Base-by-base conservation (phyloP, 2,888 invertebrate genomes). In the Tetheella fluctuosa region DNA sequence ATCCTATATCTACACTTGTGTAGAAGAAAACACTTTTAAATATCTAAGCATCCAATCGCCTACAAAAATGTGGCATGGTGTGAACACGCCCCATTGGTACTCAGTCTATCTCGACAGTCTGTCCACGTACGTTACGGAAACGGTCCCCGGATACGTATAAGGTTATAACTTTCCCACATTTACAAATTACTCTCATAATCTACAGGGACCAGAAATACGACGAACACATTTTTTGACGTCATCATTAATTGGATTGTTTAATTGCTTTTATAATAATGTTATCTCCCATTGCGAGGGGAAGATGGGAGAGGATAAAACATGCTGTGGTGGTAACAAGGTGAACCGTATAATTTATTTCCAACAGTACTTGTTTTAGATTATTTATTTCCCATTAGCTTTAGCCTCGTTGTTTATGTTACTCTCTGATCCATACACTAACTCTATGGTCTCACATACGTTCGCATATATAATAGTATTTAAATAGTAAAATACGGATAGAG, bases 121-220 rank as follows among this genome's bases (percentile, higher is more conserved):
- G 34, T 55, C 56, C 58, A 61, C 61, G 59, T 59, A 23, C 52
- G 48, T 23, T 10, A 55, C 30, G 6, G 20, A 55, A 55, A 39
- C 17, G 52, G 59, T 52, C 25, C 30, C 57, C 53, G 39, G 54
- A 57, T 59, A 52, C 58, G 52, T n/a, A 15, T 23, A 30, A 34
- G 54, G 62, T 37, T 57, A 55, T 56, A 54, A 62, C 58, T 63
- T 61, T 30, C 54, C 58, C 63, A 56, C 58, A 59, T 59, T 58
- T 57, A 59, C 57, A 64, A 64, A 59, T 59, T 60, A 54, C 39
- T 56, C 58, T 34, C 58, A 39, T 61, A 59, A 59, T 59, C 58
- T 60, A 42, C 0, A 42, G 28, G 59, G 58, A 42, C 53, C n/a
- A 23, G 20, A 59, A 34, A 28, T 25, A 13, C 53, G 60, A 59